Evolutionary conservation across 2,797 vertebrate genomes (phyloP), one percentile per base, ranked within the genome.

Genomic region (Melanotaenia maccullochi): DNA sequence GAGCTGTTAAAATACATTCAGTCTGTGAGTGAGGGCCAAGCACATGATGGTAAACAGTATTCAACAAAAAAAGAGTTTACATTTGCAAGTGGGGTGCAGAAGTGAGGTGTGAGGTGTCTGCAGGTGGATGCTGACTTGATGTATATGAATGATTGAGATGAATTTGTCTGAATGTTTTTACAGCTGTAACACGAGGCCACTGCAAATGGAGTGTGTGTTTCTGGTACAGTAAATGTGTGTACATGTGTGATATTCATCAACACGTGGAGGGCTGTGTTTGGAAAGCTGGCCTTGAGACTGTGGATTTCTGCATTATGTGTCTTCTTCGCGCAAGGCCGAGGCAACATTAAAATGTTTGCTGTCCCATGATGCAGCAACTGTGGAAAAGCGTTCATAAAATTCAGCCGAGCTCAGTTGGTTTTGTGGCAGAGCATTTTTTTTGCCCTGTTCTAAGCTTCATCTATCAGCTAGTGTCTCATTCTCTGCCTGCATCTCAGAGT

Each of bases 161-260:
- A 55, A 68, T n/a, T 22, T 4, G 33, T 33, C 20, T 12, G 16
- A 24, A 18, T 30, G 60, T 40, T 75, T 71, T 74, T 38, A 65
- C 60, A 35, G 59, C 51, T 28, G 24, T 28, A 64, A 52, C 44
- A 4, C 2, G 6, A 28, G 36, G 54, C 52, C 51, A 52, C 54
- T 16, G 51, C 38, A 2, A 42, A 35, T 25, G 9, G 18, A 49
- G 32, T 42, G 71, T 38, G 73, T 68, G 76, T 86, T 60, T 79
- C 81, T 72, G 66, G 56, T 63, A 60, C 54, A 57, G 63, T 58
- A 57, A 65, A 80, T 68, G 68, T 71, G 78, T 72, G 71, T 78
- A 68, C 81, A 89, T 70, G 79, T 90, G 89, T 61, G 65, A 84
- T 82, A 85, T 89, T 85, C 73, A 88, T 89, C 82, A 80, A 79